Evolutionary conservation across 2,888 invertebrate species (phyloP).

Genomic region (Drosophila sordidapex): DNA sequence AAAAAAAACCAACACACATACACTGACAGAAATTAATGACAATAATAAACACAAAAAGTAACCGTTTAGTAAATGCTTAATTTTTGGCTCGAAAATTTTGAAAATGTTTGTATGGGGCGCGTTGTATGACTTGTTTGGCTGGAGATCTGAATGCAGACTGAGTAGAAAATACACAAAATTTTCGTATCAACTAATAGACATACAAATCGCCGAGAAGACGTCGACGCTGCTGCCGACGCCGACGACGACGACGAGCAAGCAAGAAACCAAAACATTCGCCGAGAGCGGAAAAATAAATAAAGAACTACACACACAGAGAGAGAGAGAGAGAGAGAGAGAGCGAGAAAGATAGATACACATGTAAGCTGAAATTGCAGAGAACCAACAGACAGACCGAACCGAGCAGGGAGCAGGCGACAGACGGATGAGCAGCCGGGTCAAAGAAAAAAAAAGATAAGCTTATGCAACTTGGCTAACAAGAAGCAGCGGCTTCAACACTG

Average conservation of each 20-base stretch:
- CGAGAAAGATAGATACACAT: slow-evolving; percentile 20
- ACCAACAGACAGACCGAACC: slow-evolving; percentile 21
- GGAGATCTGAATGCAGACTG: slow-evolving; percentile 83
- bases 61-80: not conserved
- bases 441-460: slow-evolving; percentile 66
- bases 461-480: slow-evolving; percentile 69
- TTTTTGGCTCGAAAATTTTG: slow-evolving; percentile 14
- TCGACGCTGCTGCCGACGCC: slow-evolving; percentile 11
- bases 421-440: slow-evolving; percentile 12
- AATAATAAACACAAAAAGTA: slow-evolving; percentile 10
- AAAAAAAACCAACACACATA: slow-evolving; percentile 3
- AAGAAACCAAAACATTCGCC: slow-evolving; percentile 48
- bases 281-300: slow-evolving; percentile 31
- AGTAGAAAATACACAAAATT: slow-evolving; percentile 78
- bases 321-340: slow-evolving; percentile 16
- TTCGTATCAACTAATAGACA: slow-evolving; percentile 71
- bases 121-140: slow-evolving; percentile 69
- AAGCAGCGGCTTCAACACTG: slow-evolving; percentile 40
- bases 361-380: slow-evolving; percentile 35
- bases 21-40: not conserved
- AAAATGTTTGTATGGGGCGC: slow-evolving; percentile 20
- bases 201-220: slow-evolving; percentile 62
- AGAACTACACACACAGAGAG: slow-evolving; percentile 10
- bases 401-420: slow-evolving; percentile 9
- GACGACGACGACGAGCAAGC: slow-evolving; percentile 41